A percentile compares a stretch with the other conserved stretches of the same genome.
phyloP scores from a whole-genome alignment of 92 coral and sea anemone species.

The Siderastrea siderea region DNA sequence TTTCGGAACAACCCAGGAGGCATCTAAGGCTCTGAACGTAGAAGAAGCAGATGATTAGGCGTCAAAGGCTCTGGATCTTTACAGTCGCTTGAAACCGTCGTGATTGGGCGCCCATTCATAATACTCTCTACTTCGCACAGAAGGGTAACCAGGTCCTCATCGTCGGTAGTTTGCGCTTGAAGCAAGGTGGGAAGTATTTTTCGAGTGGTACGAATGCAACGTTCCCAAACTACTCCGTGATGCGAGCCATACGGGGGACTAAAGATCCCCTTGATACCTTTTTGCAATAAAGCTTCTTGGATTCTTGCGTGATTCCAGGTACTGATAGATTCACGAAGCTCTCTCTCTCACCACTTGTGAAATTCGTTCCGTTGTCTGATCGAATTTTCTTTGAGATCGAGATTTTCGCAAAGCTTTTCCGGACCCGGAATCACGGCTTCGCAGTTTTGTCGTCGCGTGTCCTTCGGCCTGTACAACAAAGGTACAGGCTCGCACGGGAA shows the following conservation, averaged over 20 bases:
- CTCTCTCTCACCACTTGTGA: constrained; percentile 27
- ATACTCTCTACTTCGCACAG: constrained; percentile 53
- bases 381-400: not conserved
- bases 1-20: constrained; percentile 54
- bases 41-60: not conserved
- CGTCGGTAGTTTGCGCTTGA: constrained; percentile 39
- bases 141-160: constrained; percentile 35
- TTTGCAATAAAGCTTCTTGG: not conserved
- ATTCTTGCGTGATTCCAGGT: constrained; percentile 10
- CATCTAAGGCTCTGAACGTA: constrained; percentile 40
- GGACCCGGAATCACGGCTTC: constrained; percentile 7
- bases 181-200: constrained; percentile 30
- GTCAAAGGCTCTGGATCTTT: constrained; percentile 40
- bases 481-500: not conserved
- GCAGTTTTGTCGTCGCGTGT: constrained; percentile 2
- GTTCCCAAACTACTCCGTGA: constrained; percentile 25
- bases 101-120: constrained; percentile 48
- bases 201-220: not conserved
- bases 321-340: constrained; percentile 6
- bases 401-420: too few relatives aligned
- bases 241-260: constrained; percentile 2
- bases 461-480: constrained; percentile 1
- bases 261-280: constrained; percentile 7
- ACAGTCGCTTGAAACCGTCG: constrained; percentile 43
- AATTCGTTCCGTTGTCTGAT: constrained; percentile 30